These are phyloP conservation scores for Agraylea sexmaculata DNA, from an alignment of 1,140 invertebrate genomes.

Conservation along the genomic window DNA sequence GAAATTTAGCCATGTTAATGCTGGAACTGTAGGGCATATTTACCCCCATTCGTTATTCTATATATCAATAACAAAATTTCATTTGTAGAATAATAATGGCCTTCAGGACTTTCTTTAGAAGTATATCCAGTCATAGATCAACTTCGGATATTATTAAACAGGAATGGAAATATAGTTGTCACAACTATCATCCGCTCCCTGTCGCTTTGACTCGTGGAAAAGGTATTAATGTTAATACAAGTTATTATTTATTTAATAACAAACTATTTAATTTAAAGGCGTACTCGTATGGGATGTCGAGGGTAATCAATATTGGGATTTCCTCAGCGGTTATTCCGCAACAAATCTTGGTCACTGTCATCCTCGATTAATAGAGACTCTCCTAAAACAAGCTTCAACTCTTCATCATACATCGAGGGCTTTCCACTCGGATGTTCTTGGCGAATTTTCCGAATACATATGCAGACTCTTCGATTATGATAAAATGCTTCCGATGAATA, in stretches of 20 bases:
- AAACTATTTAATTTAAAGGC: slow-evolving; percentile 38
- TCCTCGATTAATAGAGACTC: slow-evolving; percentile 72
- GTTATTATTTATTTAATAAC: background rate
- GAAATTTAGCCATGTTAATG: too few relatives aligned
- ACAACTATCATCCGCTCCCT: slow-evolving; percentile 93
- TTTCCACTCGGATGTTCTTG: slow-evolving; percentile 79
- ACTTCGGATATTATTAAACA: slow-evolving; percentile 61
- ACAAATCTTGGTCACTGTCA: slow-evolving; percentile 95
- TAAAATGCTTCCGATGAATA: slow-evolving; percentile 94
- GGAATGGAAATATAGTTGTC: slow-evolving; percentile 82
- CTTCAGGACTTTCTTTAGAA: too few relatives aligned
- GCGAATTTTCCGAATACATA: slow-evolving; percentile 83
- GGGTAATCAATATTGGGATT: slow-evolving; percentile 83
- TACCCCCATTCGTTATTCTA: too few relatives aligned
- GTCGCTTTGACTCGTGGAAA: slow-evolving; percentile 76
- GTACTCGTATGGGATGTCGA: slow-evolving; percentile 88
- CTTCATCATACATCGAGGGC: slow-evolving; percentile 63
- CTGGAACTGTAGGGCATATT: too few relatives aligned
- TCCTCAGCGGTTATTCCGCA: slow-evolving; percentile 86
- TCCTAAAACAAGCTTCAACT: slow-evolving; percentile 50
- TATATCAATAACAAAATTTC: too few relatives aligned
- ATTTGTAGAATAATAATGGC: too few relatives aligned
- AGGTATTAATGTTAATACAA: slow-evolving; percentile 43
- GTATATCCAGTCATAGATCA: too few relatives aligned
- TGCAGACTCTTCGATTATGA: slow-evolving; percentile 82